Conservation (phyloP, 2,888 invertebrate genomes). For the Mellilla xanthometata region DNA sequence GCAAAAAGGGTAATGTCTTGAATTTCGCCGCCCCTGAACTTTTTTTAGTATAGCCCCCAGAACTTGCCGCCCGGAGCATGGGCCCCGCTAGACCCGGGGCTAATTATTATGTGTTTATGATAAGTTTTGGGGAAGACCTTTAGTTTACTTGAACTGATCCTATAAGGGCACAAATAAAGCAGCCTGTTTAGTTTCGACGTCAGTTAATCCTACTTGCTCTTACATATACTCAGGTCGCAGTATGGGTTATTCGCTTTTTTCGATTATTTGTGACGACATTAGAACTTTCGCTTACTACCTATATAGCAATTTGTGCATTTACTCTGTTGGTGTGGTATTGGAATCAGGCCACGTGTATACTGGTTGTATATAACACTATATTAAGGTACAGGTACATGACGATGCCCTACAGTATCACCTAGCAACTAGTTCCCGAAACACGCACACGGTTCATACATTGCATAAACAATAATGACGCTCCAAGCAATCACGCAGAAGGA, state of each 20-base stretch:
- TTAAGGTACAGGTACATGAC: constrained; percentile 23
- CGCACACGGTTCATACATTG: constrained; percentile 49
- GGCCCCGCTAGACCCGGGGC: too few species aligned
- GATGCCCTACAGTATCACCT: constrained; percentile 34
- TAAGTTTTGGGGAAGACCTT: constrained; percentile 11
- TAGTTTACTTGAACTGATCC: not conserved
- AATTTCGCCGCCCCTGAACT: too few species aligned
- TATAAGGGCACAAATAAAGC: constrained; percentile 7
- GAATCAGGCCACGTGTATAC: not conserved
- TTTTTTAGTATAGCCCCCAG: too few species aligned
- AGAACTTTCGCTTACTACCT: too few species aligned
- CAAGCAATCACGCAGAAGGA: constrained; percentile 72
- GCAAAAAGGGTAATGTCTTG: too few species aligned
- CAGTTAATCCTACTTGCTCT: too few species aligned
- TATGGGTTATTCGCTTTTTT: too few species aligned
- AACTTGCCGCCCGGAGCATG: too few species aligned
- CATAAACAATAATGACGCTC: constrained; percentile 49
- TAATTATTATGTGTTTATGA: constrained; percentile 1
- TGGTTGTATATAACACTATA: constrained; percentile 20
- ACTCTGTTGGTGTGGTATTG: too few species aligned
- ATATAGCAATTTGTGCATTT: too few species aligned
- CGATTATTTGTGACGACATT: too few species aligned
- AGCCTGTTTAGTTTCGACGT: constrained; percentile 3
- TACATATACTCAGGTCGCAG: too few species aligned
- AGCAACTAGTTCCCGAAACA: constrained; percentile 47